A percentile compares a stretch with the other conserved stretches of the same genome.
phyloP scores from a whole-genome alignment of 2,888 invertebrate genomes.

The Polylopha cassiicola region DNA sequence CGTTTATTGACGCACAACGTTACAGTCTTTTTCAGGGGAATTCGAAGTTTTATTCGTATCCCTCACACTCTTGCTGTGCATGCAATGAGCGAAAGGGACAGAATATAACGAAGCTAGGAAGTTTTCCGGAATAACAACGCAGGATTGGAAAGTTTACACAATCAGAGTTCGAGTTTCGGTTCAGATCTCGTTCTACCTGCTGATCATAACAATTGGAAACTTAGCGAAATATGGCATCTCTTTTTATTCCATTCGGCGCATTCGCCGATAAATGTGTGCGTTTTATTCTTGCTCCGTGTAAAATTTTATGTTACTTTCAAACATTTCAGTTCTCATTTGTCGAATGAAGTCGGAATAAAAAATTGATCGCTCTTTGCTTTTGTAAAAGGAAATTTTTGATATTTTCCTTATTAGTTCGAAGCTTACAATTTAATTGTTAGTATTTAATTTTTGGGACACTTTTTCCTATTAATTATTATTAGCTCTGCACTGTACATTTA shows the following conservation, averaged over 20 bases:
- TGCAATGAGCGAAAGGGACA: too few species aligned
- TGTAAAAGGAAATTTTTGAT: not conserved
- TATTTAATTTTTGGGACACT: too few species aligned
- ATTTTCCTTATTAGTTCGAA: not conserved
- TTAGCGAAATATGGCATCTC: slow-evolving; percentile 54
- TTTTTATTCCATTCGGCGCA: slow-evolving; percentile 48
- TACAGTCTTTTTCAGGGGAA: slow-evolving; percentile 11
- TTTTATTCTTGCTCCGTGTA: slow-evolving; percentile 51
- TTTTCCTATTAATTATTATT: too few species aligned
- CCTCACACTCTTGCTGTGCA: too few species aligned
- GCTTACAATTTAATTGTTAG: too few species aligned
- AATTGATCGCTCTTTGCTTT: too few species aligned
- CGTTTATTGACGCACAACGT: slow-evolving; percentile 34
- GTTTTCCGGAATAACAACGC: slow-evolving; percentile 28
- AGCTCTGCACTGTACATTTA: too few species aligned
- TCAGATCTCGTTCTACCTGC: slow-evolving; percentile 40
- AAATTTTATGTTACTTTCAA: slow-evolving; percentile 48
- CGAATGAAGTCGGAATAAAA: slow-evolving; percentile 38
- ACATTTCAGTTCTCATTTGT: slow-evolving; percentile 43
- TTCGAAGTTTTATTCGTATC: not conserved
- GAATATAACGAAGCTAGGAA: too few species aligned
- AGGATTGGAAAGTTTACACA: slow-evolving; percentile 52
- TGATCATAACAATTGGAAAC: slow-evolving; percentile 61
- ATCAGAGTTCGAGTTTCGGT: slow-evolving; percentile 39
- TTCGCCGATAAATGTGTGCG: slow-evolving; percentile 34